A percentile compares a stretch with the other conserved stretches of the same genome.
These are phyloP conservation scores for Trachythela sp. DNA, from an alignment of 64 coral and sea anemone genomes.

Conservation along the genomic window DNA sequence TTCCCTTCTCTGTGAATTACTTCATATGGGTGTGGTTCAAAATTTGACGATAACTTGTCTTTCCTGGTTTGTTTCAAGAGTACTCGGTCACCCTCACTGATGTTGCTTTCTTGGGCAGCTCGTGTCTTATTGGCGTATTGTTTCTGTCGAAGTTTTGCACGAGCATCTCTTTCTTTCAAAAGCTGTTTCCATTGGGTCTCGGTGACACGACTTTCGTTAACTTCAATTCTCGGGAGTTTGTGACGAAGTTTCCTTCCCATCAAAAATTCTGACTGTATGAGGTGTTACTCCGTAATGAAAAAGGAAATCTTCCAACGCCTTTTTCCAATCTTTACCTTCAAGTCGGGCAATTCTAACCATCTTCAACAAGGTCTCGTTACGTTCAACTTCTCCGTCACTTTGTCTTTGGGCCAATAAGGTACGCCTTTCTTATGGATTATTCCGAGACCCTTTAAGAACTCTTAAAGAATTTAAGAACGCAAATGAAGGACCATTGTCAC, in stretches of 20 bases:
- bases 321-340: constrained; percentile 41
- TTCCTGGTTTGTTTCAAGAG: constrained; percentile 33
- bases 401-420: constrained; percentile 55
- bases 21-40: constrained; percentile 43
- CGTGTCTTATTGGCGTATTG: constrained; percentile 25
- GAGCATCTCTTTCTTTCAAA: constrained; percentile 28
- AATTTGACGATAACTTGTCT: constrained; percentile 37
- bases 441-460: constrained; percentile 34
- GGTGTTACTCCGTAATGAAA: constrained; percentile 45
- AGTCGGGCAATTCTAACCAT: constrained; percentile 48
- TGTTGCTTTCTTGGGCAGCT: constrained; percentile 12
- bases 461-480: constrained; percentile 35
- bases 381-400: constrained; percentile 60
- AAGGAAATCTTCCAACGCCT: constrained; percentile 26
- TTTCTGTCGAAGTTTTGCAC: constrained; percentile 43
- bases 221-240: constrained; percentile 30
- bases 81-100: constrained; percentile 20
- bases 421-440: no score
- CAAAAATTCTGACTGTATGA: constrained; percentile 39
- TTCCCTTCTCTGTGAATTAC: constrained; percentile 28
- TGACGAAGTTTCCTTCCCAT: constrained; percentile 43
- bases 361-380: constrained; percentile 53
- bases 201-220: constrained; percentile 16
- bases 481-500: constrained; percentile 38
- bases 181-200: constrained; percentile 32